A percentile compares a stretch with the other conserved stretches of the same genome.
Conservation (phyloP, 2,888 invertebrate genomes). For the Azorinus chamasolen region DNA sequence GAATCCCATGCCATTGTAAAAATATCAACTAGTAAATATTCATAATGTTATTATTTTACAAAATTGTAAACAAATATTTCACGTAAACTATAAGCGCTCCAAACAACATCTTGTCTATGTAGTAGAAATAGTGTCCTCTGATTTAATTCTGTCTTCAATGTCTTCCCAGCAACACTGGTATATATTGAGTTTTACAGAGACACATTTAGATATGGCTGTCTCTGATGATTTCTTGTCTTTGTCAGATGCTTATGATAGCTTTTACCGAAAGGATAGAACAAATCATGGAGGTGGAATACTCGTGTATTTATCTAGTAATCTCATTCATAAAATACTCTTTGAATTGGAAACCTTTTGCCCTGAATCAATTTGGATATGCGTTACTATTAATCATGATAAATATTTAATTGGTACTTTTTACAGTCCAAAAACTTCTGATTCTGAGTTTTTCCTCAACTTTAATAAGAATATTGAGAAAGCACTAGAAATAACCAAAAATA, state of each 20-base stretch:
- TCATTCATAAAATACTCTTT: background rate
- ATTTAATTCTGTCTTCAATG: no score
- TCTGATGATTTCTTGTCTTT: background rate
- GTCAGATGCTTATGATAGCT: background rate
- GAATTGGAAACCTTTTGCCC: background rate
- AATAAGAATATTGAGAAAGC: background rate
- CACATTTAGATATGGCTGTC: background rate
- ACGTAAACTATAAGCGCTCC: no score
- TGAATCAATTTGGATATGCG: background rate
- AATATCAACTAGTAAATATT: no score
- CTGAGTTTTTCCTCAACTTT: background rate
- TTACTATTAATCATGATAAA: background rate
- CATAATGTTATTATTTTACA: no score
- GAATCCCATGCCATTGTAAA: no score
- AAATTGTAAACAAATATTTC: no score
- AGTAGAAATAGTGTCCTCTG: no score
- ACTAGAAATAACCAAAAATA: slow-evolving; percentile 2
- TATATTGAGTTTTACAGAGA: background rate
- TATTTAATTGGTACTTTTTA: background rate
- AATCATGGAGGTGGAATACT: background rate
- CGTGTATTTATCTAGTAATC: background rate
- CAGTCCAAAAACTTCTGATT: slow-evolving; percentile 1
- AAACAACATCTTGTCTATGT: no score
- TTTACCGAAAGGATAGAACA: background rate
- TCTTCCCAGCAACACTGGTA: no score